Evolutionary conservation across 2,888 invertebrate genomes (phyloP).

Genomic region (Mythimna vitellina): DNA sequence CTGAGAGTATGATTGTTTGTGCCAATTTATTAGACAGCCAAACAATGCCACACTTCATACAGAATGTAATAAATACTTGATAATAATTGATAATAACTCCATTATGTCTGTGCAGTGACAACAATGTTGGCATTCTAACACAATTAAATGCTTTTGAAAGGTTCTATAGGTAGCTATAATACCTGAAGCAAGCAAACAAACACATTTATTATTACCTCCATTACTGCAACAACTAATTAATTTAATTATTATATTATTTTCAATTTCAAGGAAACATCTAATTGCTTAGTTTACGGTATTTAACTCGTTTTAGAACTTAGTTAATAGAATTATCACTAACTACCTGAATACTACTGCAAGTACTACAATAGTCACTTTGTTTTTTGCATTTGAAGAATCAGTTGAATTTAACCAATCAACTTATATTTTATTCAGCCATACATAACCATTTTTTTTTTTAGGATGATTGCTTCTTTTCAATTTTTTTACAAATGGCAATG

Average conservation of each 20-base stretch:
- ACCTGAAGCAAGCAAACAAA: conserved; percentile 37
- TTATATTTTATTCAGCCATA: neutral
- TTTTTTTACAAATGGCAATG: no score
- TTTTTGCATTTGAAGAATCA: neutral
- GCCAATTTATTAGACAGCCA: conserved; percentile 28
- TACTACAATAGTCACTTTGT: neutral
- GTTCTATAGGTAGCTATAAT: conserved; percentile 32
- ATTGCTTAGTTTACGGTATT: conserved; percentile 2
- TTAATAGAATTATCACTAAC: neutral
- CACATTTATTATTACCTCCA: conserved; percentile 10
- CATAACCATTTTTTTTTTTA: neutral
- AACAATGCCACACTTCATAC: conserved; percentile 45
- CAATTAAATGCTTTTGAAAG: conserved; percentile 47
- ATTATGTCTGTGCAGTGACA: conserved; percentile 45
- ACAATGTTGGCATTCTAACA: conserved; percentile 43
- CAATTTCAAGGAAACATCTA: conserved; percentile 4
- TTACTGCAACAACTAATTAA: conserved; percentile 10
- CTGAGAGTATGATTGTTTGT: conserved; percentile 26
- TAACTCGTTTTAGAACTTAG: no score
- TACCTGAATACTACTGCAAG: neutral
- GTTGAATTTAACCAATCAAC: neutral
- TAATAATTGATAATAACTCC: conserved; percentile 43
- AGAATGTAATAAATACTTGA: conserved; percentile 39
- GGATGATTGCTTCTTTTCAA: neutral
- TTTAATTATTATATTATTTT: conserved; percentile 20